phyloP scores from a whole-genome alignment of 1,140 invertebrate species.

The Trinorchestia longiramus region DNA sequence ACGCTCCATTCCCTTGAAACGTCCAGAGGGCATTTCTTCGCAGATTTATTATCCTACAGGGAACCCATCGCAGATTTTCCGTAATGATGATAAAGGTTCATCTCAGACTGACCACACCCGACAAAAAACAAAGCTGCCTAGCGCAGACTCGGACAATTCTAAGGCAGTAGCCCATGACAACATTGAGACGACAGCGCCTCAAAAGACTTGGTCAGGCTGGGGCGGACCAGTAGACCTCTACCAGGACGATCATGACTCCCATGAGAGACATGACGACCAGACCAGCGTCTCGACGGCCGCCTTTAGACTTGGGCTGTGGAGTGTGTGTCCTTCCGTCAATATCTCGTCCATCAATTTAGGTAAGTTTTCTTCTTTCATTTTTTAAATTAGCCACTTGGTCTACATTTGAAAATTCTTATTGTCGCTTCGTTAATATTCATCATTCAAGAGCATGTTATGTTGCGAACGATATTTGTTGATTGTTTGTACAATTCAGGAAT shows the following conservation, averaged over 20 bases:
- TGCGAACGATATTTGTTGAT: too few relatives aligned
- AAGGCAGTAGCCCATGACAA: not conserved
- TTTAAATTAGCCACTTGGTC: not conserved
- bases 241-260: conserved; percentile 18
- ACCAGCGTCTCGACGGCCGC: not conserved
- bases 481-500: not conserved
- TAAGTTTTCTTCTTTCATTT: not conserved
- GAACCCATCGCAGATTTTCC: conserved; percentile 1
- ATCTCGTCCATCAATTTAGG: not conserved
- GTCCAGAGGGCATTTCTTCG: not conserved
- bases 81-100: not conserved
- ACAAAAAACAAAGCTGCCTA: not conserved
- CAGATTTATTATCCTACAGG: not conserved
- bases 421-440: too few relatives aligned
- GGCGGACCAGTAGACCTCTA: not conserved
- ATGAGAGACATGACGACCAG: not conserved
- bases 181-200: not conserved
- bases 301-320: conserved; percentile 14
- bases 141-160: not conserved
- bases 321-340: conserved; percentile 10
- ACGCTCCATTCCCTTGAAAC: conserved; percentile 22
- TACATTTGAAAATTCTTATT: not conserved
- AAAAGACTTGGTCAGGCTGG: not conserved
- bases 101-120: not conserved
- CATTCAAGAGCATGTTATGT: too few relatives aligned